Percentiles rank a stretch among this genome's conserved stretches.
phyloP scores from a whole-genome alignment of 1,140 invertebrate genomes.

The Rhyzopertha dominica region DNA sequence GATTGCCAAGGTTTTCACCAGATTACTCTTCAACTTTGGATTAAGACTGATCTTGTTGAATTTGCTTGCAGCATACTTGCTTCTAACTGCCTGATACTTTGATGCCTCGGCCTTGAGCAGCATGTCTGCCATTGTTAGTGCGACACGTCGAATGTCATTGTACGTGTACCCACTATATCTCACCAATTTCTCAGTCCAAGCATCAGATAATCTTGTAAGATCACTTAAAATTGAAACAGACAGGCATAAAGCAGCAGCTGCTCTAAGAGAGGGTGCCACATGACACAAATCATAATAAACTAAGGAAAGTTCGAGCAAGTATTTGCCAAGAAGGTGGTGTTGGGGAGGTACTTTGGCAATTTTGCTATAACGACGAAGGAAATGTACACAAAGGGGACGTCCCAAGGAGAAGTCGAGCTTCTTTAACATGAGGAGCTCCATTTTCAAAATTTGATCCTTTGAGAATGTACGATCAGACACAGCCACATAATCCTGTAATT shows the following conservation, averaged over 20 bases:
- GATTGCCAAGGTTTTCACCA: constrained; percentile 40
- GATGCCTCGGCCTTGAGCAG: constrained; percentile 45
- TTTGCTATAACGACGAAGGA: constrained; percentile 70
- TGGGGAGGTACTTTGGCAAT: constrained; percentile 58
- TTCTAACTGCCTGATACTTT: constrained; percentile 47
- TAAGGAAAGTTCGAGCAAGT: constrained; percentile 82
- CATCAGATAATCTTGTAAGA: constrained; percentile 33
- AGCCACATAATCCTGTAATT: constrained; percentile 85
- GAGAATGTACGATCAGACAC: constrained; percentile 76
- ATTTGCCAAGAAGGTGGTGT: constrained; percentile 87
- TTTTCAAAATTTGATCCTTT: constrained; percentile 47
- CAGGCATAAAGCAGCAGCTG: constrained; percentile 69
- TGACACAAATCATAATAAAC: constrained; percentile 79
- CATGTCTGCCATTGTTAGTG: constrained; percentile 43
- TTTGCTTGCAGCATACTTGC: constrained; percentile 48
- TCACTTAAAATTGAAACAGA: constrained; percentile 48
- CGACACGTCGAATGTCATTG: constrained; percentile 45
- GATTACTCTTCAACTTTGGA: constrained; percentile 45
- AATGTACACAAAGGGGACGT: constrained; percentile 80
- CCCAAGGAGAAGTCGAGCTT: constrained; percentile 76
- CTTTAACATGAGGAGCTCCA: constrained; percentile 77
- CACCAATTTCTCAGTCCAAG: constrained; percentile 46
- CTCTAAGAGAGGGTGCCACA: constrained; percentile 73
- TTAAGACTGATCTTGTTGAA: constrained; percentile 50
- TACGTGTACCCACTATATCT: constrained; percentile 48